Evolutionary conservation across 2,888 invertebrate species (phyloP).

Genomic region (Kryphioiulus occultus): DNA sequence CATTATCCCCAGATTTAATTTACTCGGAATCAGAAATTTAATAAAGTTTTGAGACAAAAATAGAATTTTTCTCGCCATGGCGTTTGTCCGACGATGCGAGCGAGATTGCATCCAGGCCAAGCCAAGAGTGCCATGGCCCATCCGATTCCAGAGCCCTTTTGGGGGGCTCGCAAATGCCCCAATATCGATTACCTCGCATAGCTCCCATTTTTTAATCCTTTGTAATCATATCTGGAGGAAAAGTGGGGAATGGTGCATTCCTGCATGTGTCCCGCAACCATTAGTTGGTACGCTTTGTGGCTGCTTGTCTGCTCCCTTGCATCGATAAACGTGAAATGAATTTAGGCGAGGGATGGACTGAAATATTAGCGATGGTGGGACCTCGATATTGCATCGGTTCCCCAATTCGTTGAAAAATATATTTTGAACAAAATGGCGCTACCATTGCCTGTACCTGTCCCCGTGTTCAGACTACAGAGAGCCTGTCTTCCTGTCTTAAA

Average conservation of each 20-base stretch:
- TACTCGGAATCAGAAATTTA: conserved; percentile 51
- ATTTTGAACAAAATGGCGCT: no score
- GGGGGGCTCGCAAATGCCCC: not conserved
- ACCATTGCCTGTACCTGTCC: no score
- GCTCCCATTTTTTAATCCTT: conserved; percentile 30
- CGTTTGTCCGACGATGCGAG: conserved; percentile 41
- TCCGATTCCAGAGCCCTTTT: not conserved
- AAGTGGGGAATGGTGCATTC: conserved; percentile 20
- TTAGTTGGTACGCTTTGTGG: not conserved
- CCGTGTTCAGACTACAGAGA: no score
- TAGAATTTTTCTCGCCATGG: conserved; percentile 42
- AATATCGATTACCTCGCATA: not conserved
- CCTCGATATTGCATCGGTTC: not conserved
- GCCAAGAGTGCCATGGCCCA: not conserved
- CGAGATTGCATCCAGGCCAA: not conserved
- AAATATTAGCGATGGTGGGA: not conserved
- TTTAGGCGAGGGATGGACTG: not conserved
- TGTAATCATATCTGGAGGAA: conserved; percentile 31
- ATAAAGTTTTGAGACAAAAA: conserved; percentile 48
- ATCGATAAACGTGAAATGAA: not conserved
- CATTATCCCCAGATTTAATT: conserved; percentile 48
- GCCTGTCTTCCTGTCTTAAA: no score
- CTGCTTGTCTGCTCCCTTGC: not conserved
- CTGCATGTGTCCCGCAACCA: conserved; percentile 29
- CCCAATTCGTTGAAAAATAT: no score